Conservation (phyloP, 2,888 invertebrate genomes). For the Heliconius aoede region DNA sequence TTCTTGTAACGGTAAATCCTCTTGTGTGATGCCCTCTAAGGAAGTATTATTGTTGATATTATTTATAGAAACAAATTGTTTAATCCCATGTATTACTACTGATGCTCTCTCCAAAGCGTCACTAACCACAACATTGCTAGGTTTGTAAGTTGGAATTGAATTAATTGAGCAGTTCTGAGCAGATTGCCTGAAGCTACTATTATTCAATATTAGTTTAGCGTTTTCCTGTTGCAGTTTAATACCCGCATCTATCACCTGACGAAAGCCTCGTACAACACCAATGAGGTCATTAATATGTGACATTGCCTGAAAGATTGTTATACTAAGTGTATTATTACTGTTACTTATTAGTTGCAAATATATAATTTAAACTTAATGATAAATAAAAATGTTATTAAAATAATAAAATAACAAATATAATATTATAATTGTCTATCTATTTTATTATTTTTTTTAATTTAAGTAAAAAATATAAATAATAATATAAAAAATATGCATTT, state of each 20-base stretch:
- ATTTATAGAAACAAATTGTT: conserved; percentile 81
- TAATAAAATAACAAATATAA: no score
- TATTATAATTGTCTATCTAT: no score
- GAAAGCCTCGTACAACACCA: conserved; percentile 87
- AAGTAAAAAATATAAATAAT: not conserved
- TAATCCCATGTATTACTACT: conserved; percentile 88
- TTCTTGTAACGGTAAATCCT: conserved; percentile 66
- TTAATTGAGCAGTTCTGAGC: conserved; percentile 68
- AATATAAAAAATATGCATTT: not conserved
- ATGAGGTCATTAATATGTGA: conserved; percentile 86
- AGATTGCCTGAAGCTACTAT: conserved; percentile 86
- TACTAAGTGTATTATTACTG: not conserved
- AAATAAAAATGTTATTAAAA: no score
- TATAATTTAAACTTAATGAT: no score
- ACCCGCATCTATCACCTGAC: conserved; percentile 87
- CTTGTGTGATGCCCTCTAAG: conserved; percentile 54
- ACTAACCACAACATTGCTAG: conserved; percentile 60
- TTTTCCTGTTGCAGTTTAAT: conserved; percentile 86
- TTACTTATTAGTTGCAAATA: no score
- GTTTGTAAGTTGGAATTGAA: conserved; percentile 59
- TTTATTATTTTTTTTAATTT: not conserved
- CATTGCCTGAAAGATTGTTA: conserved; percentile 75
- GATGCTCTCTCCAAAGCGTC: conserved; percentile 85
- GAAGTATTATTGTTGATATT: conserved; percentile 62
- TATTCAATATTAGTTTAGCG: conserved; percentile 85